phyloP scores from a whole-genome alignment of 2,113 vertebrate genomes.

The Montifringilla adamsi region DNA sequence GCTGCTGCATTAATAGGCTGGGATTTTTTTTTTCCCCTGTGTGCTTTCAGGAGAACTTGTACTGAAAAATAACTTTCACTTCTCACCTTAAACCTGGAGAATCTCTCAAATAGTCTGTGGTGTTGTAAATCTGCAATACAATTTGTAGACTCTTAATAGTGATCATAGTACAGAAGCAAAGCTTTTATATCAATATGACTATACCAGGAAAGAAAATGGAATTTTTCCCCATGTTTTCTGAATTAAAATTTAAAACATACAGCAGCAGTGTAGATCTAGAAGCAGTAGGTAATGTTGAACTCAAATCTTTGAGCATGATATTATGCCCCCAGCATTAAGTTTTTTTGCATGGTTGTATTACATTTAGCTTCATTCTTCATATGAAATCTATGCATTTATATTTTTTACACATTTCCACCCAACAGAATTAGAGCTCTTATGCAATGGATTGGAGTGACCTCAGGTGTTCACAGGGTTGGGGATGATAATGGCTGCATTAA shows the following conservation, averaged over 20 bases:
- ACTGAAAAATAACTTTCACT: constrained; percentile 35
- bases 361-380: neutral
- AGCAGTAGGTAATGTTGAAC: neutral
- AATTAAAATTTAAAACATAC: constrained; percentile 39
- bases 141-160: constrained; percentile 20
- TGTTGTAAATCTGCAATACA: constrained; percentile 7
- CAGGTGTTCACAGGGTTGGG: neutral
- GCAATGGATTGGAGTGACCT: neutral
- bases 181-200: constrained; percentile 19
- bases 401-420: neutral
- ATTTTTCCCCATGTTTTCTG: neutral
- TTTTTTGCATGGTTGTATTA: neutral
- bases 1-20: neutral
- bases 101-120: neutral
- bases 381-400: neutral
- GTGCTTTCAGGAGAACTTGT: constrained; percentile 4
- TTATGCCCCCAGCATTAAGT: neutral
- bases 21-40: neutral
- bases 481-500: neutral
- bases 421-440: neutral
- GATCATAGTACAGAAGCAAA: constrained; percentile 1
- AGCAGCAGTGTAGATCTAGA: neutral
- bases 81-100: constrained; percentile 23
- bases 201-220: neutral
- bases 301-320: neutral